A percentile compares a stretch with the other conserved stretches of the same genome.
Evolutionary conservation across 2,888 invertebrate species (phyloP).

Genomic region (Pollenia amentaria): DNA sequence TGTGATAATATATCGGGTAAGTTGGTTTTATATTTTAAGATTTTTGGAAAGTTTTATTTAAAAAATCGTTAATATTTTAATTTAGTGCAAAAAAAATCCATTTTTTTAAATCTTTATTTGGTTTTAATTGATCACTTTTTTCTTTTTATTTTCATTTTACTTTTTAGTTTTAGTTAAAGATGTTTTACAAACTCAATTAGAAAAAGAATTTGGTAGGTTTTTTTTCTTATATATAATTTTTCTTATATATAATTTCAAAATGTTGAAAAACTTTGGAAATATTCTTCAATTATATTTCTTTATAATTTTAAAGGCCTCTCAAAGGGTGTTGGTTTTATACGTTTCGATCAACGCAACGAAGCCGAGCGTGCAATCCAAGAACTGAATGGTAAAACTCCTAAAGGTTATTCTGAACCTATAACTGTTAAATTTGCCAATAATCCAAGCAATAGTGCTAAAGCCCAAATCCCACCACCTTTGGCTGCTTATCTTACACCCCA

Average conservation of each 20-base stretch:
- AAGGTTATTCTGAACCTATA: constrained; percentile 94
- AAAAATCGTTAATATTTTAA: neutral
- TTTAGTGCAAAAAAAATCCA: neutral
- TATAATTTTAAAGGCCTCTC: constrained; percentile 88
- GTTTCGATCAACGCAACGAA: constrained; percentile 96
- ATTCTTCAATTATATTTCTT: constrained; percentile 36
- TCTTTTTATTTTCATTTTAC: constrained; percentile 47
- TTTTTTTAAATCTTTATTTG: constrained; percentile 6
- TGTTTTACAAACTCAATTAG: constrained; percentile 50
- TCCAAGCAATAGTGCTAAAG: constrained; percentile 94
- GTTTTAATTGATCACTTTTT: constrained; percentile 3
- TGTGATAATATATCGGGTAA: constrained; percentile 92
- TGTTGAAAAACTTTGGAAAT: neutral
- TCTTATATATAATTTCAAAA: neutral
- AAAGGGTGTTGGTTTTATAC: constrained; percentile 97
- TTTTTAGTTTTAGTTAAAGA: constrained; percentile 54
- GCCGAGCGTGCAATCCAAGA: constrained; percentile 96
- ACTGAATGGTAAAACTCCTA: constrained; percentile 95
- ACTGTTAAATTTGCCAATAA: constrained; percentile 98
- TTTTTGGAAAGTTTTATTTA: neutral
- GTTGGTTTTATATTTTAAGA: constrained; percentile 48
- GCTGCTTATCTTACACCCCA: constrained; percentile 94
- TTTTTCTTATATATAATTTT: constrained; percentile 19
- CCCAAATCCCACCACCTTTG: constrained; percentile 89
- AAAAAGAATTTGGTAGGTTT: constrained; percentile 61